Percentiles rank a stretch among this genome's conserved stretches.
Evolutionary conservation across 2,113 vertebrate genomes (phyloP).

Genomic region (Ictidomys tridecemlineatus): DNA sequence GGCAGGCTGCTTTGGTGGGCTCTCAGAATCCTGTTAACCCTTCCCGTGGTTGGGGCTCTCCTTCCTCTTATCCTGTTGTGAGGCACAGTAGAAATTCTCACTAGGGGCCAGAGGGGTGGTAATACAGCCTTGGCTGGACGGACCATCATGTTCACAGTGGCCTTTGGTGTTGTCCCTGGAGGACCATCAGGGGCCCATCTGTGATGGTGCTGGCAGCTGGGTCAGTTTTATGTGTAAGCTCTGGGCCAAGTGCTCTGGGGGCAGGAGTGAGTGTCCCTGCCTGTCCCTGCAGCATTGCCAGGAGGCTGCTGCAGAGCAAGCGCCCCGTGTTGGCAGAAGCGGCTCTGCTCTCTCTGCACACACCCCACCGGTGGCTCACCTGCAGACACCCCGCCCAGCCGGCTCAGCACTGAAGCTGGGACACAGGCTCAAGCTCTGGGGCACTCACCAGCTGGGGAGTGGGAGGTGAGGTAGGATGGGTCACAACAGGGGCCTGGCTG

Average conservation of each 20-base stretch:
- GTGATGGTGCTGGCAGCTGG: neutral
- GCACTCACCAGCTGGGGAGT: neutral
- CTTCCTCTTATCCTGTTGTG: neutral
- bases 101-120: neutral
- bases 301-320: neutral
- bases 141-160: neutral
- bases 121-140: accelerated
- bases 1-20: neutral
- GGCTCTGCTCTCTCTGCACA: neutral
- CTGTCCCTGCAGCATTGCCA: neutral
- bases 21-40: neutral
- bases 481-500: neutral
- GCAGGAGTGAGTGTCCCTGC: too few relatives aligned
- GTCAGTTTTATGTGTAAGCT: neutral
- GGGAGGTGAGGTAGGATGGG: neutral
- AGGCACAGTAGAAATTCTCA: neutral
- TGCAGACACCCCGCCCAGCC: neutral
- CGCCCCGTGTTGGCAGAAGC: too few relatives aligned
- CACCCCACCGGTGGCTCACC: neutral
- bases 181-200: accelerated
- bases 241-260: neutral
- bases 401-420: neutral
- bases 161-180: too few relatives aligned
- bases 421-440: too few relatives aligned
- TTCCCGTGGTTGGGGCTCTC: neutral